These are phyloP conservation scores for Engraulis encrasicolus DNA, from an alignment of 2,113 vertebrate genomes.

Conservation along the genomic window DNA sequence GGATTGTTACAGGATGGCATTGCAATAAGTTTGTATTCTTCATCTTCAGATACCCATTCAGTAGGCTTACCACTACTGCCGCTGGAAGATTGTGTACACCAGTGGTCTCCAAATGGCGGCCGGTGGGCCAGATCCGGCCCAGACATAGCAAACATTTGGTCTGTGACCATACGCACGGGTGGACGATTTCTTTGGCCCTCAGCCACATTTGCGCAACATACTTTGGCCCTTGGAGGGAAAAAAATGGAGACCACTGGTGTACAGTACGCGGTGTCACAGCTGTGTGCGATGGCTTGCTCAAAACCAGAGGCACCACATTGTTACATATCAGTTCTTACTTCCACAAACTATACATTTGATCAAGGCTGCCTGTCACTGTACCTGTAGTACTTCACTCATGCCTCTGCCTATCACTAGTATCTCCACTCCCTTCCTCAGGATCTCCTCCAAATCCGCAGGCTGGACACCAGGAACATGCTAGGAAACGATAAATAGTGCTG, in stretches of 20 bases:
- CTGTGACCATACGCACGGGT: too few relatives aligned
- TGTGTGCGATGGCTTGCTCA: background rate
- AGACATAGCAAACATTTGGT: too few relatives aligned
- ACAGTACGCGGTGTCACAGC: too few relatives aligned
- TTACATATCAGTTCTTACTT: background rate
- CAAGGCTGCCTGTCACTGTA: slow-evolving; percentile 52
- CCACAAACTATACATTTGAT: background rate
- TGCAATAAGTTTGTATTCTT: background rate
- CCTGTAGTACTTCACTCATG: slow-evolving; percentile 93
- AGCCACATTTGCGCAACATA: too few relatives aligned
- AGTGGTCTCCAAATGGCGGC: too few relatives aligned
- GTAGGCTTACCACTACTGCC: too few relatives aligned
- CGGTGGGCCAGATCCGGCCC: too few relatives aligned
- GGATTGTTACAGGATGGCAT: too few relatives aligned
- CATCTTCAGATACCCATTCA: background rate
- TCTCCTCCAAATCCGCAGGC: slow-evolving; percentile 91
- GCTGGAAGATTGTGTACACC: too few relatives aligned
- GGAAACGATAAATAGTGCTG: background rate
- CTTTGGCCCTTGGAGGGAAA: too few relatives aligned
- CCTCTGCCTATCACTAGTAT: slow-evolving; percentile 90
- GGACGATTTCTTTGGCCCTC: too few relatives aligned
- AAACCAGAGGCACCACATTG: background rate
- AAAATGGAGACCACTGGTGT: too few relatives aligned
- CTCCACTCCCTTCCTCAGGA: slow-evolving; percentile 82
- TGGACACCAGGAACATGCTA: slow-evolving; percentile 94